Evolutionary conservation across 2,888 invertebrate species (phyloP), one percentile per base, ranked within the genome.

Genomic region (Tetramorium bicarinatum): DNA sequence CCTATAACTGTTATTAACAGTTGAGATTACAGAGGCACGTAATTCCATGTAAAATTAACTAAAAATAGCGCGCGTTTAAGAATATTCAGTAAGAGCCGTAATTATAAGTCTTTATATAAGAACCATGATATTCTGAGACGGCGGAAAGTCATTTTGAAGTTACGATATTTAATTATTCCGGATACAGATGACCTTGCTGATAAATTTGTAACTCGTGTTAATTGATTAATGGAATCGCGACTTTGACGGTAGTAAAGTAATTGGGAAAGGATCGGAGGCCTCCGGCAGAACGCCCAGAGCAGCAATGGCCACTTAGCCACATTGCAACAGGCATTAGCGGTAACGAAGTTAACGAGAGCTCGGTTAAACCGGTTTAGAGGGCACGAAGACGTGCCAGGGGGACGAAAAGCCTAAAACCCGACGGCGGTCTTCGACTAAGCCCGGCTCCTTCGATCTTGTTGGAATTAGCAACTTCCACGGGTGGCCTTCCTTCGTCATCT

Each of bases 301-400:
- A 91, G 91, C 90, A 91, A 92, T 89, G 90, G 91, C 92, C 92
- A 93, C 92, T 92, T 92, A 92, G 92, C 90, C 91, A 89, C 93
- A 93, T 93, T 93, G 93, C 93, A 90, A 90, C 90, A 90, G 88
- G 92, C 90, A 92, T 94, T 93, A 93, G 90, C 88, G 91, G 90
- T 93, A 94, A 94, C 92, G 85, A 90, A 92, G 92, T 94, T 93
- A 94, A 94, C 93, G 92, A 92, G 92, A 93, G 92, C 93, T 90
- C 90, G 91, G 92, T 93, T 93, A 93, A 93, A 93, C 91, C 91
- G 92, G 84, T 89, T 89, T 88, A 87, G 82, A 85, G 79, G 85
- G 77, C 83, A 86, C 85, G 79, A 67, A 74, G 83, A 82, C 74
- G 77, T 79, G 89, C 84, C 59, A 82, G 66, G 76, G 75, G 84